phyloP scores from a whole-genome alignment of 2,113 vertebrate genomes.

The Amia ocellicauda region DNA sequence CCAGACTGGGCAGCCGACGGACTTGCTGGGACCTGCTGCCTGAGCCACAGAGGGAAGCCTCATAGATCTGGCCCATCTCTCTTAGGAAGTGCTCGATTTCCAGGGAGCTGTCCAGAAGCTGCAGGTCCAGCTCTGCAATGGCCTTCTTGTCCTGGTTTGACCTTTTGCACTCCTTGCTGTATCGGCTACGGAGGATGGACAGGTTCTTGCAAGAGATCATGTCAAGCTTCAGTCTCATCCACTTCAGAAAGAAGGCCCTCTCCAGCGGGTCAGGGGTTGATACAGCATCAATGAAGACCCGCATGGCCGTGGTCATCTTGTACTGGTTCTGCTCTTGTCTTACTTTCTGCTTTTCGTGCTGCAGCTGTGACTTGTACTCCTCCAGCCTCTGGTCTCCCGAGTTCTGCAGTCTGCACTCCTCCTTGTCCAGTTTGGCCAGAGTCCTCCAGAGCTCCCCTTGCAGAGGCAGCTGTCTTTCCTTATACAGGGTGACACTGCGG shows the following conservation, averaged over 20 bases:
- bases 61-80: conserved; percentile 64
- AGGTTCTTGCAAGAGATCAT: conserved; percentile 35
- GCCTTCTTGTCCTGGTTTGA: conserved; percentile 28
- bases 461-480: conserved; percentile 48
- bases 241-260: conserved; percentile 59
- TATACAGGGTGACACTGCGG: conserved; percentile 39
- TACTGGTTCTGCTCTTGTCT: conserved; percentile 35
- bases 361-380: conserved; percentile 22
- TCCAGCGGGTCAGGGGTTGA: conserved; percentile 40
- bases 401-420: conserved; percentile 40
- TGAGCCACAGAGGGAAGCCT: conserved; percentile 48
- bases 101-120: conserved; percentile 45
- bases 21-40: conserved; percentile 31
- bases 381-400: neutral
- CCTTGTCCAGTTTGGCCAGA: conserved; percentile 49
- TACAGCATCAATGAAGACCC: conserved; percentile 48
- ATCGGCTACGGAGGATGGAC: conserved; percentile 22
- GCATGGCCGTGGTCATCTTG: conserved; percentile 54
- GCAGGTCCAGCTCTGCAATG: conserved; percentile 45
- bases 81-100: conserved; percentile 64
- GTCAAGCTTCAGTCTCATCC: conserved; percentile 60
- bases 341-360: conserved; percentile 44
- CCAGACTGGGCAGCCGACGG: conserved; percentile 47
- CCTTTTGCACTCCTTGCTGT: conserved; percentile 11
- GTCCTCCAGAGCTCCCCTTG: conserved; percentile 51